Conservation (phyloP, 2,888 invertebrate species). For the Temnothorax ravouxi region DNA sequence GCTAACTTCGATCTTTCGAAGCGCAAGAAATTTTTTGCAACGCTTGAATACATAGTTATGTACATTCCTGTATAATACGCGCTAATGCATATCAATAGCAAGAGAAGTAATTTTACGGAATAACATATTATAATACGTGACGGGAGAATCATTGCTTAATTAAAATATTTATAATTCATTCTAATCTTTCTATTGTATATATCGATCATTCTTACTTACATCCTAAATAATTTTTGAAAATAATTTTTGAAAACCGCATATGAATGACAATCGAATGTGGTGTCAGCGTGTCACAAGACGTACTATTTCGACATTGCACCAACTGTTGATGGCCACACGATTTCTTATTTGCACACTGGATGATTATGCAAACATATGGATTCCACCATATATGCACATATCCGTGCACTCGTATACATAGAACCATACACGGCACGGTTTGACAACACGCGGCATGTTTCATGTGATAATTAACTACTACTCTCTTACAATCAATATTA, state of each 20-base stretch:
- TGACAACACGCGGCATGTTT: conserved; percentile 42
- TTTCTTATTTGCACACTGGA: conserved; percentile 38
- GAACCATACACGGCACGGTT: background rate
- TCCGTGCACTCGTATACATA: background rate
- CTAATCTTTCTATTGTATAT: background rate
- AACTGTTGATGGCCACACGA: conserved; percentile 18
- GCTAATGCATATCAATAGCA: background rate
- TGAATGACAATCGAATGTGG: background rate
- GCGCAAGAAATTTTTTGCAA: background rate
- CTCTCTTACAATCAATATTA: conserved; percentile 68
- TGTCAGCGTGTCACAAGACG: conserved; percentile 17
- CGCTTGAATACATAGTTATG: background rate
- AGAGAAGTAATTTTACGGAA: background rate
- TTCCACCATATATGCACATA: background rate
- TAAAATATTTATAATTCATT: background rate
- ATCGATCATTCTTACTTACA: background rate
- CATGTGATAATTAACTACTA: conserved; percentile 29
- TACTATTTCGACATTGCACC: conserved; percentile 9
- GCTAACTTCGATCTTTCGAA: background rate
- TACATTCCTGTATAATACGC: background rate
- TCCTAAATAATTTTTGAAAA: conserved; percentile 8
- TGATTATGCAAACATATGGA: conserved; percentile 33
- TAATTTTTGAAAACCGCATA: conserved; percentile 3
- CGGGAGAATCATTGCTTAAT: background rate
- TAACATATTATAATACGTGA: background rate